Conservation (phyloP, 2,888 invertebrate genomes). For the Apoderus coryli region DNA sequence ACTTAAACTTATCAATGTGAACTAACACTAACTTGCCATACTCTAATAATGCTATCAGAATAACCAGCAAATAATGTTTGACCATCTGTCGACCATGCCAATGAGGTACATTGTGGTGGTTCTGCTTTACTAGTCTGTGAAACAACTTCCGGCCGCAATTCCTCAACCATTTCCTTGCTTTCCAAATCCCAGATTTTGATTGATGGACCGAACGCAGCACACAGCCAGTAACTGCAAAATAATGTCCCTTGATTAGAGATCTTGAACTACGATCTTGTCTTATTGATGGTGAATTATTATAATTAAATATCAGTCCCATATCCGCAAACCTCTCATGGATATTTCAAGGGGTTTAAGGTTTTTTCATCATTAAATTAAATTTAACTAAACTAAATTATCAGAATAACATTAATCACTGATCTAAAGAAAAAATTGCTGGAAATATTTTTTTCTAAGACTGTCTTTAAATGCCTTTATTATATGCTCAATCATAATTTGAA, state of each 20-base stretch:
- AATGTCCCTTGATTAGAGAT: no score
- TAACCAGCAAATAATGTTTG: conserved; percentile 98
- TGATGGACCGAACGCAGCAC: conserved; percentile 94
- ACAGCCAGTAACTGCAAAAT: conserved; percentile 79
- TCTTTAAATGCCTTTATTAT: no score
- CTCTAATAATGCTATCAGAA: conserved; percentile 94
- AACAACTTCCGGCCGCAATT: conserved; percentile 91
- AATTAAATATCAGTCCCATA: conserved; percentile 35
- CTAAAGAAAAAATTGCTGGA: no score
- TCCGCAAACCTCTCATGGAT: conserved; percentile 32
- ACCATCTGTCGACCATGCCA: conserved; percentile 99
- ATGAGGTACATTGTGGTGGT: conserved; percentile 89
- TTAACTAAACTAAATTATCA: no score
- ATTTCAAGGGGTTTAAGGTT: conserved; percentile 28
- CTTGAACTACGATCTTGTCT: no score
- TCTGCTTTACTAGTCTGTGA: conserved; percentile 66
- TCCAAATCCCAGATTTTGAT: conserved; percentile 99
- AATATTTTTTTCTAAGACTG: no score
- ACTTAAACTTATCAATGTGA: no score
- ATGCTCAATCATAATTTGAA: no score
- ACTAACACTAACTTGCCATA: conserved; percentile 93
- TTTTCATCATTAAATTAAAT: conserved; percentile 25
- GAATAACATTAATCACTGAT: no score
- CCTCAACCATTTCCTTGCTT: conserved; percentile 98
- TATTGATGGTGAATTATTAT: no score